Evolutionary conservation across 2,113 vertebrate species (phyloP).

Genomic region (Spilogale gracilis): DNA sequence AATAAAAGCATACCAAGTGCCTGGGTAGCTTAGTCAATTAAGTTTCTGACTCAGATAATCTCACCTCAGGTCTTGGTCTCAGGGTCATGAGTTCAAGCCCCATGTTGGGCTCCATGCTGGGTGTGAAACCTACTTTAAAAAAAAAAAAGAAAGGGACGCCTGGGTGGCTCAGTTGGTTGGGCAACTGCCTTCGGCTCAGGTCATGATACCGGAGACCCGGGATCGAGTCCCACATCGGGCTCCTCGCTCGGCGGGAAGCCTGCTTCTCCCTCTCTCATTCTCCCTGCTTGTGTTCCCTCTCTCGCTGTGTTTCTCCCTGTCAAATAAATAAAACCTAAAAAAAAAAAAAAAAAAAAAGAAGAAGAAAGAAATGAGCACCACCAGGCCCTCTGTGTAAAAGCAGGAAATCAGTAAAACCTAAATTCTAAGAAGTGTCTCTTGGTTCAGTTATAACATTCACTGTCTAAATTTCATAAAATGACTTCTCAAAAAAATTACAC

Average conservation of each 20-base stretch:
- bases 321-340: too few species aligned
- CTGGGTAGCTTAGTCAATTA: background rate
- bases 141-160: background rate
- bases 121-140: background rate
- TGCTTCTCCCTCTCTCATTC: too few species aligned
- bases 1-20: background rate
- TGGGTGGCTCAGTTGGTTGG: too few species aligned
- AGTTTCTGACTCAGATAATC: background rate
- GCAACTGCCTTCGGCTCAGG: too few species aligned
- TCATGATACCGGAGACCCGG: too few species aligned
- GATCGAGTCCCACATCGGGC: too few species aligned
- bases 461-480: conserved; percentile 8
- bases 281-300: too few species aligned
- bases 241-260: too few species aligned
- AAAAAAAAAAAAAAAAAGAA: too few species aligned
- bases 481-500: background rate
- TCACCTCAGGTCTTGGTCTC: background rate
- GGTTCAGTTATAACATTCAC: background rate
- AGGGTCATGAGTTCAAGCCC: background rate
- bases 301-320: too few species aligned
- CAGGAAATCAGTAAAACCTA: background rate
- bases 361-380: conserved; percentile 22
- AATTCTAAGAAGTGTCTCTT: conserved; percentile 37
- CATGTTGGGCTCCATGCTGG: background rate
- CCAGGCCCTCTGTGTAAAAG: background rate